Evolutionary conservation across 2,888 invertebrate species (phyloP).

Genomic region (Physocephala rufipes): DNA sequence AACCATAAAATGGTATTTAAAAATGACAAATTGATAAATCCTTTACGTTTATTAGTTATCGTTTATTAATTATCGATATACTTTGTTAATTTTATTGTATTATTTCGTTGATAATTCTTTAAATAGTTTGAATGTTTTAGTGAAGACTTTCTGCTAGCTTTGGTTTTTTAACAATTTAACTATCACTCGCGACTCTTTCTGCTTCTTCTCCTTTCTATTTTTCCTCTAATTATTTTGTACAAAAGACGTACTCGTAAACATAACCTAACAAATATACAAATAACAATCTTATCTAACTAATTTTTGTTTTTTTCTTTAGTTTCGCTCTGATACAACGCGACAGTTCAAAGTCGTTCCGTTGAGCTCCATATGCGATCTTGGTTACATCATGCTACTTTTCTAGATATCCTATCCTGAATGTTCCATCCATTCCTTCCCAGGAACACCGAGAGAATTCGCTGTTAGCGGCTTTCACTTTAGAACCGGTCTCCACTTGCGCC

Average conservation of each 20-base stretch:
- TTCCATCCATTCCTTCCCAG: not conserved
- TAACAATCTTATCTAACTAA: conserved; percentile 28
- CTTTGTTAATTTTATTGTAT: too few relatives aligned
- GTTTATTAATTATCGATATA: too few relatives aligned
- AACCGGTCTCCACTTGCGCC: not conserved
- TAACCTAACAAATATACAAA: conserved; percentile 28
- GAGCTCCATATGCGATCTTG: too few relatives aligned
- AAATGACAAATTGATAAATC: too few relatives aligned
- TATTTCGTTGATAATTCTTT: too few relatives aligned
- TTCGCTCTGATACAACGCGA: not conserved
- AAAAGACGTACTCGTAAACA: conserved; percentile 4
- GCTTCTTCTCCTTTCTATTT: not conserved
- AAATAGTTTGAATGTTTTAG: conserved; percentile 19
- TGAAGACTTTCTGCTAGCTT: conserved; percentile 28
- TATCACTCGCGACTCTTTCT: not conserved
- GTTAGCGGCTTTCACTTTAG: too few relatives aligned
- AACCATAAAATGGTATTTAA: too few relatives aligned
- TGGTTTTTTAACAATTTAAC: conserved; percentile 32
- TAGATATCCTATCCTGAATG: not conserved
- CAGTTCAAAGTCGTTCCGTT: not conserved
- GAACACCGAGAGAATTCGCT: not conserved
- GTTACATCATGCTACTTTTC: not conserved
- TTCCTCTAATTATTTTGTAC: conserved; percentile 1
- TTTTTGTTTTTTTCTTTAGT: too few relatives aligned
- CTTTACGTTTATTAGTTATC: too few relatives aligned